Base-by-base conservation (phyloP, 2,797 vertebrate species). In the Arrhamphus sclerolepis region DNA sequence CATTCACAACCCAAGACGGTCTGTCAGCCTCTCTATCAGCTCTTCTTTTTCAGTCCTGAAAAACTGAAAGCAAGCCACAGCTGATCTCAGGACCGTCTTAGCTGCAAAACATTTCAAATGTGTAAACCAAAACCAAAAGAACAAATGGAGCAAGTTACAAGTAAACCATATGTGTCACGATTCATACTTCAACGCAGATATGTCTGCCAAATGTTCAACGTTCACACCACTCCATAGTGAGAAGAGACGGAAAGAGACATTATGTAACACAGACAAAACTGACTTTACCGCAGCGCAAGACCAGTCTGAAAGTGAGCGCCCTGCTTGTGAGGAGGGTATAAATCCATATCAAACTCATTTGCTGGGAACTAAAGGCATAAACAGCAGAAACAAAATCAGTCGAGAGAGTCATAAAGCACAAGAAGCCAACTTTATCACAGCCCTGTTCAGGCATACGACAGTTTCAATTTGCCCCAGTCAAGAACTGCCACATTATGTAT, bases 281-380 rank as follows among this genome's bases (percentile, higher is more conserved):
- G 82, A 74, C 78, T 60, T 70, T 52, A 61, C 41, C 43, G 71
- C 72, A 56, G 62, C 52, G 16, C 63, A 72, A 34, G 31, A 43
- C 29, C 56, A 48, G 59, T 77, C 42, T 52, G 29, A 70, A 75
- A 81, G 60, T 58, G 70, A 65, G 75, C 68, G 49, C 52, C 40
- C 49, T 34, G 62, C 65, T 54, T 54, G 50, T 52, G 7, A 16
- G 46, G 34, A 44, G 66, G 62, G 54, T 44, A 62, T 70, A 72
- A 58, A 77, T 77, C 75, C 62, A 72, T 69, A 77, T 81, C 72
- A 70, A 22, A 41, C 69, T 82, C n/a, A 82, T 84, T 81, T 77
- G 66, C 54, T 64, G 79, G 31, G 28, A 39, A 39, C 38, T 22
- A 56, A 48, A 28, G 40, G 43, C 43, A 41, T 34, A 56, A 49